Evolutionary conservation across 1,140 invertebrate species (phyloP).

Genomic region (Trachymyrmex cornetzi): DNA sequence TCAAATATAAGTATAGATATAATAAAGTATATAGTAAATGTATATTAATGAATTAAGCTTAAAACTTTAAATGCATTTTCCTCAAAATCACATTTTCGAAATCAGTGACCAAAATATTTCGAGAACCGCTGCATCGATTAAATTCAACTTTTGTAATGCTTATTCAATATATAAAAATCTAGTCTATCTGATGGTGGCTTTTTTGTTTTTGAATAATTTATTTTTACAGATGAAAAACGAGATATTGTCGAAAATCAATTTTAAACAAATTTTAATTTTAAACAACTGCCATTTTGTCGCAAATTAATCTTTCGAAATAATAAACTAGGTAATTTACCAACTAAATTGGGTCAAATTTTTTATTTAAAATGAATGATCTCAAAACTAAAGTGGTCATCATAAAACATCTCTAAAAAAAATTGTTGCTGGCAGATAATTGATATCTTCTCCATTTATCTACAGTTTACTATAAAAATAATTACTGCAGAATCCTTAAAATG

Average conservation of each 20-base stretch:
- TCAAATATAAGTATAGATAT: no score
- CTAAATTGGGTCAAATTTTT: no score
- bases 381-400: no score
- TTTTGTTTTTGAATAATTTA: not conserved
- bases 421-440: no score
- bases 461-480: no score
- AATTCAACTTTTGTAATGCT: not conserved
- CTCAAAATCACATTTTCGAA: not conserved
- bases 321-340: no score
- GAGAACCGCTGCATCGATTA: not conserved
- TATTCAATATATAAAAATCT: not conserved
- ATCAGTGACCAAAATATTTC: not conserved
- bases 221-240: not conserved
- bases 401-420: no score
- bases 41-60: not conserved
- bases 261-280: not conserved
- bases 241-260: not conserved
- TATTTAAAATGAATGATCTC: no score
- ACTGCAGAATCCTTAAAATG: no score
- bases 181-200: not conserved
- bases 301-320: not conserved
- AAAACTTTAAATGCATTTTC: not conserved
- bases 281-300: not conserved
- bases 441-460: no score
- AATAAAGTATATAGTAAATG: no score